Evolutionary conservation across 2,888 invertebrate species (phyloP), one percentile per base, ranked within the genome.

Genomic region (Dasypolia templi): DNA sequence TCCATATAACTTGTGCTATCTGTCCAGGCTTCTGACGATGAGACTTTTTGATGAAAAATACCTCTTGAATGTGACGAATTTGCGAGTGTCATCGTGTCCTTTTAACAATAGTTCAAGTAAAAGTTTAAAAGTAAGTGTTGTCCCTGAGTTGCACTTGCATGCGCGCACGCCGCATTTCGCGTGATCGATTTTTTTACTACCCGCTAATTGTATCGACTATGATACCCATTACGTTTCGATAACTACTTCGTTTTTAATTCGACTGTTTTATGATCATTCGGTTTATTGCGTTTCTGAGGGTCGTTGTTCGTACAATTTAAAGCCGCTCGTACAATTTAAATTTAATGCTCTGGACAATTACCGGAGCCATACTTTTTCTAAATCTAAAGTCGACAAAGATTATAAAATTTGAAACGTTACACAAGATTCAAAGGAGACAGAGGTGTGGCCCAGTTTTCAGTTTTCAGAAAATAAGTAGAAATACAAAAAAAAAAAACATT

Each of bases 171-270:
- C 32, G 35, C 44, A 66, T 62, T 75, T 75, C 39, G 84, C 82
- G 69, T 84, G 84, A 79, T 82, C 59, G 46, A 51, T 58, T 82
- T 79, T 75, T 82, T 84, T 77, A 53, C 64, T n/a, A 59, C 46
- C 49, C 32, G 22, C 35, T 84, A 79, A 84, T 82, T 75, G 59
- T 42, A 80, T 63, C 59, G 63, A 69, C 73, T 74, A 74, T 78
- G 69, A 81, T 79, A 81, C 67, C 64, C 26, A 56, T 75, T 62
- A 75, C 46, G 65, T 72, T 68, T 75, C 72, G 55, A 71, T 80
- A 62, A 70, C 49, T 49, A 64, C 29, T 58, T 53, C 22, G 11
- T 29, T 14, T 75, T 72, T 56, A 51, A 71, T 56, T 72, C 55
- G 65, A 77, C 56, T 66, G 72, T 77, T 61, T 66, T 72, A 66